Evolutionary conservation across 2,888 invertebrate genomes (phyloP), one percentile per base, ranked within the genome.

Genomic region (Pseudococcus viburni): DNA sequence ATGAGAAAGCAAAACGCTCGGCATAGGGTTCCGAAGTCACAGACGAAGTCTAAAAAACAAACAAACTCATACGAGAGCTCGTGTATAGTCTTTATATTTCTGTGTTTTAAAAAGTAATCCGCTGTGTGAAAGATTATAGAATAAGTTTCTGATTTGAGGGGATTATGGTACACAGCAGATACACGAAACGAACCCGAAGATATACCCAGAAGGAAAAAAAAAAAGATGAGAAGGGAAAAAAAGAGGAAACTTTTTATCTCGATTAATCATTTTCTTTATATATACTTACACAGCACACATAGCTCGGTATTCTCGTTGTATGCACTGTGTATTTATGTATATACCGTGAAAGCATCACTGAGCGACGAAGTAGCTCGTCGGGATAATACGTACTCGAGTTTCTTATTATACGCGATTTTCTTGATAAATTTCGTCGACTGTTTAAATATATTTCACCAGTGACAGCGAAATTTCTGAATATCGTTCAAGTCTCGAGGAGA

Each of bases 391-490:
- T 12, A 26, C 15, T 39, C 77, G 77, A 77, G n/a, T 77, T 77
- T 77, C 77, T 77, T 77, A 77, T 77, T 39, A 77, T 77, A 39
- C n/a, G 39, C 77, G 77, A 77, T 77, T 77, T 77, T 39, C 42
- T 77, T 77, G 77, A 77, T 77, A 77, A 77, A 77, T 77, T 77
- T 77, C 77, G 77, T 77, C 77, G 77, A 77, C 77, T 77, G 77
- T 77, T 77, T 77, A 77, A 77, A 77, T 77, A 77, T 77, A 77
- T 77, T 77, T 77, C 77, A 77, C 26, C 77, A 77, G 77, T 42
- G 77, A 77, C 77, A 39, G 77, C 7, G 9, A 42, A 39, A 77
- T 77, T 77, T 77, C 39, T 77, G 77, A 55, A 55, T 55, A 55
- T 55, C n/a, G 55, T 55, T 55, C 55, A 6, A 55, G 55, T 55